Evolutionary conservation across 2,113 vertebrate genomes (phyloP), one percentile per base, ranked within the genome.

Genomic region (Phyllostomus discolor): DNA sequence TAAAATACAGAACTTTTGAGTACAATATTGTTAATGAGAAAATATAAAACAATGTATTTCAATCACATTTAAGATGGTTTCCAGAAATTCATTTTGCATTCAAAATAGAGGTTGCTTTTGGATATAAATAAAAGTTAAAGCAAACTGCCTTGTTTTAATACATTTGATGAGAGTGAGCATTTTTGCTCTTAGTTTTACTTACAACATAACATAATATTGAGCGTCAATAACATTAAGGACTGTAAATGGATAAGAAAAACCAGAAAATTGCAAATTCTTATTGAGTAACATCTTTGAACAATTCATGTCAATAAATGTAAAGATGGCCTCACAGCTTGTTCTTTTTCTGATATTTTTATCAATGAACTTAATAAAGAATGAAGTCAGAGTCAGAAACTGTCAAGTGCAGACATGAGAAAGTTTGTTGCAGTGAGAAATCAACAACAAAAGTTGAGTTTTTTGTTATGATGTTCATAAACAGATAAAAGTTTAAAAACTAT

Each of bases 201-300:
- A 28, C 16, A 79, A 24, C 10, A 83, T 48, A 66, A 72, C 3
- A 76, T 66, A 16, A 66, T 83, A 20, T 76, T 76, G 91, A 43
- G 62, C 69, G 17, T 84, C 43, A 75, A 31, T 75, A 88, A 64
- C 19, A 81, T 50, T 82, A 62, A 28, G 22, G 11, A 67, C 15
- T 78, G 1, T 75, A 66, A 95, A 46, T 12, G 1, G n/a, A 57
- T 81, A 70, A 87, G 7, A 7, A 89, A 87, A 88, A 93, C 22
- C 59, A 87, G 67, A 70, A 95, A 90, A 82, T 31, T 70, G 15
- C 28, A 96, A 94, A 84, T 16, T 50, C 26, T 67, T 95, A 92
- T 38, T 80, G 54, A 92, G 17, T 84, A 70, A 96, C 69, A 43
- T 59, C 70, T 84, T 41, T 90, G 43, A 91, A 81, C 8, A 85